Base-by-base conservation (phyloP, 23 tunicate species). In the Halocynthia aurantium region DNA sequence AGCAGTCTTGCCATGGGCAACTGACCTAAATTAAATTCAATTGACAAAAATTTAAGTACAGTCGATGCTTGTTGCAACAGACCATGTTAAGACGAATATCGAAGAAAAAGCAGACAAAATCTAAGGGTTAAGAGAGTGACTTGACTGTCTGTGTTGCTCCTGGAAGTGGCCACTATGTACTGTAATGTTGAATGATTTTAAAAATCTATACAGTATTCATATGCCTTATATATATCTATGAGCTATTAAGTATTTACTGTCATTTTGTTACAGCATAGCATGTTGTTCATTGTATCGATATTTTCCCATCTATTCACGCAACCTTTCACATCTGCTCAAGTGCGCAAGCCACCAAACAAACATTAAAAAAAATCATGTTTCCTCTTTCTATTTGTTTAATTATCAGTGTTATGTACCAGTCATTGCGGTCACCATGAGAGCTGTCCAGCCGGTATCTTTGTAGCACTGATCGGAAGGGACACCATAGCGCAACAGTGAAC, bases 381-480 rank as follows among this genome's bases (percentile, higher is more conserved):
- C 44, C 44, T 31, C 44, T 31, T 31, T 31, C 44, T 31, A 31
- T 31, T 31, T 31, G 44, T 31, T 31, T 4, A 31, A 31, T 31
- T 31, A 31, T 31, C 44, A 31, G 44, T 60, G 64, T 60, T 60
- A 60, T 60, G 40, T 53, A 72, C 91, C 98, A 53, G 98, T 87
- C 55, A 94, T 60, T 18, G 98, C 98, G 6, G 98, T 77, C 11
- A 88, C 70, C 98, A 94, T 94, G 8, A 94, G 68, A 31, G 98
- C 84, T 6, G 98, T 94, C 94, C 94, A 94, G 6, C 81, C 86
- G 13, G 98, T 94, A 52, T 51, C 80, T 61, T 76, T 94, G 57
- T 84, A 72, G 19, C 71, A 63, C 58, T 84, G 90, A 55, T 94
- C 84, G 6, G 90, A 77, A 51, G 93, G 93, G 12, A 81, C 68